These are phyloP conservation scores for Mylabris phalerata DNA, from an alignment of 1,140 invertebrate species.

Conservation along the genomic window DNA sequence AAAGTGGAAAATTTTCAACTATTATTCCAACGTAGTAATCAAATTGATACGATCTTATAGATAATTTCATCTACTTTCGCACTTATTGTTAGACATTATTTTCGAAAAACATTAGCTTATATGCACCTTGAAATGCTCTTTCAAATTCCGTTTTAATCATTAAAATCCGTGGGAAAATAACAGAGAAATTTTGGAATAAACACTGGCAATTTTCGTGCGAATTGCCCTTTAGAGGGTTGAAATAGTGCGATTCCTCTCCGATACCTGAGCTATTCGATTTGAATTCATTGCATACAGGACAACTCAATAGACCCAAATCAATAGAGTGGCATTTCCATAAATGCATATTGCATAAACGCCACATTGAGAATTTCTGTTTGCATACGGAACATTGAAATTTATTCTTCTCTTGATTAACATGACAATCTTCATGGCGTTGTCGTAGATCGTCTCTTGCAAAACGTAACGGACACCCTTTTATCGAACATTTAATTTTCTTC, in stretches of 20 bases:
- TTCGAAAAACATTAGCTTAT: not conserved
- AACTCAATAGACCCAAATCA: slow-evolving; percentile 58
- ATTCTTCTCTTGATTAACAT: slow-evolving; percentile 41
- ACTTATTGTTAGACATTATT: too few relatives aligned
- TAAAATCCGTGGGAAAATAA: too few relatives aligned
- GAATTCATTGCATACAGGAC: slow-evolving; percentile 53
- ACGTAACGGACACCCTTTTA: slow-evolving; percentile 46
- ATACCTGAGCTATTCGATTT: slow-evolving; percentile 49
- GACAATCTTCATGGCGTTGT: slow-evolving; percentile 46
- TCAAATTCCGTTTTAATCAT: too few relatives aligned
- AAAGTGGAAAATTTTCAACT: too few relatives aligned
- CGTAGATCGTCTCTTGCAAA: slow-evolving; percentile 46
- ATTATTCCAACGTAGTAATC: too few relatives aligned
- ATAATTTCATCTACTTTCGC: too few relatives aligned
- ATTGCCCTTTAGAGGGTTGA: too few relatives aligned
- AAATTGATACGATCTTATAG: too few relatives aligned
- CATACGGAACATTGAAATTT: slow-evolving; percentile 49
- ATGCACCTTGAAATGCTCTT: too few relatives aligned
- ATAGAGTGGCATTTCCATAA: slow-evolving; percentile 60
- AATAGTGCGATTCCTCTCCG: too few relatives aligned
- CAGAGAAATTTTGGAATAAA: not conserved
- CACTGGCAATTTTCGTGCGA: not conserved
- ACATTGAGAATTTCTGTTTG: slow-evolving; percentile 47
- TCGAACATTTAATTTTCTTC: slow-evolving; percentile 40
- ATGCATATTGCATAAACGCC: slow-evolving; percentile 58